Evolutionary conservation across 2,113 vertebrate genomes (phyloP), one percentile per base, ranked within the genome.

Genomic region (Oryctolagus cuniculus): DNA sequence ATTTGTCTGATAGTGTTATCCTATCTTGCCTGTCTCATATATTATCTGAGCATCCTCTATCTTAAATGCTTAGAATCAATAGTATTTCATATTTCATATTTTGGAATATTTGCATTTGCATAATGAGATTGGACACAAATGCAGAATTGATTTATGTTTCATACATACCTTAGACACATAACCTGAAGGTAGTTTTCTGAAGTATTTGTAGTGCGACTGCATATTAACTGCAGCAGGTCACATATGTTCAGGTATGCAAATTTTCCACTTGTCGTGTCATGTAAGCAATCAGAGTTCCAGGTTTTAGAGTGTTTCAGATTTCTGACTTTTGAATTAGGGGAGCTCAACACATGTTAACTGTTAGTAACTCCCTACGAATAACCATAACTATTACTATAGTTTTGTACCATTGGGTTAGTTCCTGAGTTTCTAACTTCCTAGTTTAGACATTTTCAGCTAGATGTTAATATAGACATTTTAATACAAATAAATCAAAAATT

Each of bases 371-470:
- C 82, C 70, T n/a, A 0, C 81, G 36, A 38, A 58, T 92, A 13
- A 73, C 36, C 6, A 22, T 79, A 66, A 21, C 58, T 63, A 21
- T 55, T 73, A 29, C 38, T 95, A 0, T 66, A 87, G 17, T 64
- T 90, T 51, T 66, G 11, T 79, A 66, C 16, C n/a, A 13, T 70
- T 85, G 73, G 15, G 49, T 95, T 27, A 78, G n/a, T 78, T 96
- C 25, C 21, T 51, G 53, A 87, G 64, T 77, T 81, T 87, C 29
- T 16, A 75, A 8, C 13, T 90, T 94, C 6, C 29, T n/a, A 10
- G 22, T 77, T 94, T 87, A 91, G 36, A 79, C 25, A 81, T 81
- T 51, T 85, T 15, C 87, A 63, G 22, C 66, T 90, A 78, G 49
- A 44, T 38, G 8, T 61, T 78, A 44, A 89, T 17, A 58, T 55